Base-by-base conservation (phyloP, 1,140 invertebrate species). In the Ctenoplectra terminalis region DNA sequence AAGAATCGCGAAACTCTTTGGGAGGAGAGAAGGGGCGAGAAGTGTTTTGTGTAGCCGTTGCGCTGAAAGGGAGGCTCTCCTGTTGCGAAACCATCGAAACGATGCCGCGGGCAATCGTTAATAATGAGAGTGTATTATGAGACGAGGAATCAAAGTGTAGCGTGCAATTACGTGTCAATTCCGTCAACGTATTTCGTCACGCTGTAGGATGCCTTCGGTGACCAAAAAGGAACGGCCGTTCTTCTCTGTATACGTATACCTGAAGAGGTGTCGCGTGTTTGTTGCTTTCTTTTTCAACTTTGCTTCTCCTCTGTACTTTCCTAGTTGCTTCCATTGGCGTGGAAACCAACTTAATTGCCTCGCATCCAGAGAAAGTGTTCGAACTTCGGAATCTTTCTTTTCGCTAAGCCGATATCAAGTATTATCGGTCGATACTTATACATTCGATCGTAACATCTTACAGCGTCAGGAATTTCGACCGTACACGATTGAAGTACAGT, bases 91-190 rank as follows among this genome's bases (percentile, higher is more conserved):
- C 76, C 71, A 73, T 81, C 72, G 85, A 37, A 43, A 60, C 85
- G 86, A 81, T 84, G 85, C 87, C 79, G 78, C 85, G 75, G 85
- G 87, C 86, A 46, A 87, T 88, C 82, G 69, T 85, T 85, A 85
- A 87, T 87, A 88, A 88, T 87, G 81, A 85, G 70, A 82, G 75
- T 87, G 77, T 81, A 88, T 88, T 88, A 88, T 85, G 71, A 58
- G 50, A 34, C 79, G 74, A 78, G 78, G 64, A 84, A 83, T 78
- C 80, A 82, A 81, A 77, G 78, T 82, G 82, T 76, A 84, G 78
- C 85, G 75, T 87, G 86, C 86, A 88, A 87, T 88, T 88, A 88
- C 85, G 75, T 67, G 82, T 88, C 86, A 87, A 87, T 87, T 88
- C 87, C 84, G 87, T 88, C 86, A 88, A 87, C 87, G 86, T 80